Base-by-base conservation (phyloP, 1,140 invertebrate species). In the Drosophila lacertosa region DNA sequence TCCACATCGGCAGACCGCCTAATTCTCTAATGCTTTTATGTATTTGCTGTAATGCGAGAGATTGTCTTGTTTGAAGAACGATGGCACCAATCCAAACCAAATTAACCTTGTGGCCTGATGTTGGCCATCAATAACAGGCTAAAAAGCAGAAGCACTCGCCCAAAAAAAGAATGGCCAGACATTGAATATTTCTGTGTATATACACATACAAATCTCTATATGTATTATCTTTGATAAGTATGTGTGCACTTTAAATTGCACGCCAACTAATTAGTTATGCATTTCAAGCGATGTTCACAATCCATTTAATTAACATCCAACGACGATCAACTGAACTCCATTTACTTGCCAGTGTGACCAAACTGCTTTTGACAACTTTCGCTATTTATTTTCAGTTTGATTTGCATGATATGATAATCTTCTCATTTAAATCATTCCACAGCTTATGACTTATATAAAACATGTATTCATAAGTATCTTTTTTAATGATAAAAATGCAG, bases 161-260 rank as follows among this genome's bases (percentile, higher is more conserved):
- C 39, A 42, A 59, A 66, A 66, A 33, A 60, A 67, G 45, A 67
- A 60, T 50, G 55, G 55, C 37, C 44, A 67, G 24, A 59, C 63
- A 58, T 9, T 33, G 3, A 20, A 53, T 32, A 7, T 16, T 32
- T 48, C 13, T 35, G 32, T 35, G 13, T 6, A 18, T 10, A 55
- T 24, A 33, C 16, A 13, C 6, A 32, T 13, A 13, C 4, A 37
- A 9, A 54, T 16, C n/a, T 11, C 7, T 5, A 9, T 44, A 20
- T 44, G 11, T 24, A 10, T 24, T 22, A 15, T 22, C 10, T 24
- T 39, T 7, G 24, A 26, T 9, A 3, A n/a, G n/a, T n/a, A n/a
- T 39, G 20, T 39, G n/a, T 42, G 15, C 39, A 9, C 47, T 32
- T 39, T 29, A 20, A 60, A 60, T 37, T 60, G 45, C 29, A 59